A percentile compares a stretch with the other conserved stretches of the same genome.
Evolutionary conservation across 1,140 invertebrate species (phyloP).

Genomic region (Xylocopa sonorina): DNA sequence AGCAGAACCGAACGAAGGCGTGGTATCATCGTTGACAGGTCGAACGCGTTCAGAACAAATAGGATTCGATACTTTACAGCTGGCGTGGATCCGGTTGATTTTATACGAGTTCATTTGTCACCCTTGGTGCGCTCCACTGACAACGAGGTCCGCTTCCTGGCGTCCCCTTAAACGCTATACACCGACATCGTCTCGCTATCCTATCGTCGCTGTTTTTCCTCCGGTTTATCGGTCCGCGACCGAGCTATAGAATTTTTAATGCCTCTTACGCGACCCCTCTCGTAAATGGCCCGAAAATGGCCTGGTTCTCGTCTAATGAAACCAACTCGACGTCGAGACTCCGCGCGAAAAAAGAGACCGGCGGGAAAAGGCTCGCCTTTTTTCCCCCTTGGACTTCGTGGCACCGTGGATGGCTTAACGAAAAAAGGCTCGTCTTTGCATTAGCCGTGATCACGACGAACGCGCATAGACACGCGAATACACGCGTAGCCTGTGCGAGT

Average conservation of each 20-base stretch:
- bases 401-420: neutral
- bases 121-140: no score
- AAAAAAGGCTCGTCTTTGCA: slow-evolving; percentile 15
- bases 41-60: no score
- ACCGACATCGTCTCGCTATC: no score
- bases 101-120: no score
- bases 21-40: no score
- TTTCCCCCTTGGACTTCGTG: neutral
- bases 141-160: no score
- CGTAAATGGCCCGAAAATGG: no score
- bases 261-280: neutral
- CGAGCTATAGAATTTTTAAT: slow-evolving; percentile 12
- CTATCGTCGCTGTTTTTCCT: neutral
- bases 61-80: no score
- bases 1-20: no score
- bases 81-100: no score
- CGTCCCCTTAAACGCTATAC: no score
- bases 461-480: no score
- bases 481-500: neutral
- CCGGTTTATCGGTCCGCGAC: neutral
- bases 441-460: slow-evolving; percentile 25
- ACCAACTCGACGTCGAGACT: neutral
- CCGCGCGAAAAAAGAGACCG: neutral
- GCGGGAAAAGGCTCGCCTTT: slow-evolving; percentile 2
- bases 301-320: slow-evolving; percentile 23